Evolutionary conservation across 2,888 invertebrate genomes (phyloP).

Genomic region (Eristalis tenax): DNA sequence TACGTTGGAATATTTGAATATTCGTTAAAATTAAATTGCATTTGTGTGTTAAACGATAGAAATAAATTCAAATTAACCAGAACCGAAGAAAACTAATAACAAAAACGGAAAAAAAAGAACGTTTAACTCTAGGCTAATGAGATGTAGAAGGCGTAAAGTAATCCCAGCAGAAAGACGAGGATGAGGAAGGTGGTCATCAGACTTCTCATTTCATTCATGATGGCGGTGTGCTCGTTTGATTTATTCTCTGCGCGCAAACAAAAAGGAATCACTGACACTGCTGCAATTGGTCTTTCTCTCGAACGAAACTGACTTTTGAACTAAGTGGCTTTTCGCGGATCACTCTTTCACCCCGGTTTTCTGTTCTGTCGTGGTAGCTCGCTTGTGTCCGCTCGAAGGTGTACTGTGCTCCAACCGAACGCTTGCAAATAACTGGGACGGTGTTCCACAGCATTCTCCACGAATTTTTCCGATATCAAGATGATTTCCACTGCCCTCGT

Average conservation of each 20-base stretch:
- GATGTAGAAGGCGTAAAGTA: slow-evolving; percentile 87
- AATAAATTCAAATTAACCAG: background rate
- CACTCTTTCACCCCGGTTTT: background rate
- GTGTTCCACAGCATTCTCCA: slow-evolving; percentile 77
- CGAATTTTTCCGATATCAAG: slow-evolving; percentile 68
- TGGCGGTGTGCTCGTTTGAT: slow-evolving; percentile 62
- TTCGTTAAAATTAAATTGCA: slow-evolving; percentile 48
- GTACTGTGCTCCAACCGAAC: slow-evolving; percentile 78
- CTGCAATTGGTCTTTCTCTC: background rate
- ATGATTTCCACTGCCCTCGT: slow-evolving; percentile 2
- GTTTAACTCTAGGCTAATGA: slow-evolving; percentile 80
- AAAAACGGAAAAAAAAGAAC: background rate
- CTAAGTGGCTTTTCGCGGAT: background rate
- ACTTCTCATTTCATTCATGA: slow-evolving; percentile 85
- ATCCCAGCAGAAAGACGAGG: slow-evolving; percentile 85
- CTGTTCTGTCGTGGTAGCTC: background rate
- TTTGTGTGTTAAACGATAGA: background rate
- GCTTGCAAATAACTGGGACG: slow-evolving; percentile 79
- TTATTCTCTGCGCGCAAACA: background rate
- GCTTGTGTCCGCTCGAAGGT: slow-evolving; percentile 53
- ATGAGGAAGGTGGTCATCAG: slow-evolving; percentile 88
- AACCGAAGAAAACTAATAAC: background rate
- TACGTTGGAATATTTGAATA: slow-evolving; percentile 56
- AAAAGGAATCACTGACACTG: slow-evolving; percentile 28
- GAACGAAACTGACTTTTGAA: background rate